Evolutionary conservation across 2,888 invertebrate genomes (phyloP).

Genomic region (Drosophila tanythrix): DNA sequence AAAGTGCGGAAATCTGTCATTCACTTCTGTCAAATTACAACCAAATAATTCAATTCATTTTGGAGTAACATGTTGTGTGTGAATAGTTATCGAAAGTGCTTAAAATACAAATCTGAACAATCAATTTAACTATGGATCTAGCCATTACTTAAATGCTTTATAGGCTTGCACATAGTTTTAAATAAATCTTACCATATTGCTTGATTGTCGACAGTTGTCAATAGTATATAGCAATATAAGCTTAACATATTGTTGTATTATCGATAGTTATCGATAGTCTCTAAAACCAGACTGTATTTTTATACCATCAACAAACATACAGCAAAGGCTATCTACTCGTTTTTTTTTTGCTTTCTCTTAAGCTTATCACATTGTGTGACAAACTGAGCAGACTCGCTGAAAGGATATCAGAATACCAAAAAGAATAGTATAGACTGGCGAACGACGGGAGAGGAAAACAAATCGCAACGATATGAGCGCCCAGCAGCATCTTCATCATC

Average conservation of each 20-base stretch:
- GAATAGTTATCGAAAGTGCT: not conserved
- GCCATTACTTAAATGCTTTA: not conserved
- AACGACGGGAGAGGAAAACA: conserved; percentile 18
- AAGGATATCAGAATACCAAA: conserved; percentile 9
- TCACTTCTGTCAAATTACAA: not conserved
- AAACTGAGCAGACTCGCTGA: not conserved
- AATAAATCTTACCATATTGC: no score
- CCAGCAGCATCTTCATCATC: conserved; percentile 73
- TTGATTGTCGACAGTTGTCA: no score
- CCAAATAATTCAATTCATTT: not conserved
- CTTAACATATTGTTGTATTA: not conserved
- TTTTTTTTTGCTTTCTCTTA: not conserved
- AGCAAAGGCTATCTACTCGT: not conserved
- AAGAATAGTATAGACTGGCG: conserved; percentile 5
- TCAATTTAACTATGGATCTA: not conserved
- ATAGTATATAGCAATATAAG: no score
- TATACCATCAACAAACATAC: not conserved
- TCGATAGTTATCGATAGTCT: not conserved
- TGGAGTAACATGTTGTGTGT: not conserved
- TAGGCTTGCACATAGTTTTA: no score
- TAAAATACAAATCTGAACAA: not conserved
- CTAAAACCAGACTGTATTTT: not conserved
- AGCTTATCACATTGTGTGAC: not conserved
- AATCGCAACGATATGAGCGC: conserved; percentile 47
- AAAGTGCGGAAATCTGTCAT: not conserved